Evolutionary conservation across 2,888 invertebrate genomes (phyloP).

Genomic region (Cheilosia urbana): DNA sequence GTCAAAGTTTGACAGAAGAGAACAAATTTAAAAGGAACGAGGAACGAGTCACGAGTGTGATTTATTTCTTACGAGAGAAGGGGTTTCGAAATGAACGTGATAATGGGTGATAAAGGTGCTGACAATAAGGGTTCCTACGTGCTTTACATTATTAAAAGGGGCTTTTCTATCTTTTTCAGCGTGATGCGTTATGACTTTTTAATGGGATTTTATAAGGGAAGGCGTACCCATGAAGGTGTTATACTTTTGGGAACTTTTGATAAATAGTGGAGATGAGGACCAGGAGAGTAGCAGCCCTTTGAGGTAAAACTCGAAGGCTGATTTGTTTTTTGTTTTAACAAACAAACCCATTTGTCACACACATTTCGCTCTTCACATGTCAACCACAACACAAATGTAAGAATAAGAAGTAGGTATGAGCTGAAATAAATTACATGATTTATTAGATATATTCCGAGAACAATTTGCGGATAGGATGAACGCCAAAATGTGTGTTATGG

Average conservation of each 20-base stretch:
- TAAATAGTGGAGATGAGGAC: neutral
- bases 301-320: conserved; percentile 21
- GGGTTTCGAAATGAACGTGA: conserved; percentile 51
- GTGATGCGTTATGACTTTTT: conserved; percentile 42
- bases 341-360: no score
- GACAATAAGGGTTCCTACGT: conserved; percentile 70
- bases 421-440: no score
- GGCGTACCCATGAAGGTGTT: conserved; percentile 6
- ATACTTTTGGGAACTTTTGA: conserved; percentile 4
- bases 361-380: no score
- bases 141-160: conserved; percentile 60
- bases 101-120: conserved; percentile 69
- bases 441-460: no score
- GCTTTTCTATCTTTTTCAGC: neutral
- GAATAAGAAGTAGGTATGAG: no score
- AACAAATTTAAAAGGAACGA: conserved; percentile 49
- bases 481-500: no score
- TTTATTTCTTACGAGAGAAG: conserved; percentile 31
- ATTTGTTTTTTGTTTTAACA: neutral
- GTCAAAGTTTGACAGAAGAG: conserved; percentile 35
- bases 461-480: no score
- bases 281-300: neutral
- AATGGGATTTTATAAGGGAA: conserved; percentile 45
- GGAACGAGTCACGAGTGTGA: conserved; percentile 47
- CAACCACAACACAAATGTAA: neutral